Evolutionary conservation across 2,797 vertebrate genomes (phyloP).

Genomic region (Galagoides demidoff): DNA sequence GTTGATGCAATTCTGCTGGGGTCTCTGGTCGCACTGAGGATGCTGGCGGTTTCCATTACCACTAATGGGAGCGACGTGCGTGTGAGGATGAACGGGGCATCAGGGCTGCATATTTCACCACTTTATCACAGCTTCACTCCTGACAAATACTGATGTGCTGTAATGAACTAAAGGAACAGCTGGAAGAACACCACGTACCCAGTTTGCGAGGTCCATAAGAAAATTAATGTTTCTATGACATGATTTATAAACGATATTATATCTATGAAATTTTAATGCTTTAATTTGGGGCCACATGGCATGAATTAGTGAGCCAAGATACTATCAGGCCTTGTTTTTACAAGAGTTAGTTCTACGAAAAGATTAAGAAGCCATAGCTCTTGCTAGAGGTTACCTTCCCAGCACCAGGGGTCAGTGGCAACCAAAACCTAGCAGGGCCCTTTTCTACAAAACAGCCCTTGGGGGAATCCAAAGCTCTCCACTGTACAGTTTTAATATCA

Average conservation of each 20-base stretch:
- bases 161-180: conserved; percentile 61
- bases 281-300: conserved; percentile 79
- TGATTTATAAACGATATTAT: conserved; percentile 78
- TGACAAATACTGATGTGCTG: conserved; percentile 20
- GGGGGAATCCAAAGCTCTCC: not conserved
- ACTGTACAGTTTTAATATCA: not conserved
- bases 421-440: conserved; percentile 44
- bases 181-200: conserved; percentile 67
- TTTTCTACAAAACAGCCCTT: not conserved
- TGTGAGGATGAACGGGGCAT: not conserved
- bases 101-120: not conserved
- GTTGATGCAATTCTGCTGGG: not conserved
- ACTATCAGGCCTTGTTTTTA: conserved; percentile 56
- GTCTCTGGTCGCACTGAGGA: not conserved
- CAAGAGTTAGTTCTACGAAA: conserved; percentile 67
- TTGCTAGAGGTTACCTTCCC: conserved; percentile 63
- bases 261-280: conserved; percentile 80
- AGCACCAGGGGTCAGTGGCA: not conserved
- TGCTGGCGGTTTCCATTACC: not conserved
- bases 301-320: conserved; percentile 73
- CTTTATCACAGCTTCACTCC: conserved; percentile 52
- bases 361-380: conserved; percentile 65
- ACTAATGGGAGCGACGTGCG: not conserved
- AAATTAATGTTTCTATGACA: conserved; percentile 75
- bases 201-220: conserved; percentile 66